Base-by-base conservation (phyloP, 2,113 vertebrate genomes). In the Phodopus roborovskii region DNA sequence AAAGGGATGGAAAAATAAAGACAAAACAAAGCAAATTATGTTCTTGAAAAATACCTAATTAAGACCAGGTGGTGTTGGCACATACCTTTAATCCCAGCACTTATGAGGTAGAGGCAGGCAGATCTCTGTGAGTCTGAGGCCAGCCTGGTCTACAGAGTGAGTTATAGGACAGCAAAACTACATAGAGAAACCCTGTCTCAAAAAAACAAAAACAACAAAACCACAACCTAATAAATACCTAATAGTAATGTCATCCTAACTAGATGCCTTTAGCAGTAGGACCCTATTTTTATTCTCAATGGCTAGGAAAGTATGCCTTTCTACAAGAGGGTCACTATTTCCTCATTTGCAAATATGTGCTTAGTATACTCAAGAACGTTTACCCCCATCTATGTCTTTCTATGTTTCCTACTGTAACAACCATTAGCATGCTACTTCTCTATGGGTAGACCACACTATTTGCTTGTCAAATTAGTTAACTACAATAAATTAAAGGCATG, bases 381-480 rank as follows among this genome's bases (percentile, higher is more conserved):
- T 50, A 71, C 42, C 17, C 13, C 71, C 78, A 30, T 71, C 56
- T 94, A 1, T 10, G 83, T 53, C 17, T 74, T 78, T 92, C 53
- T 90, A 36, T 22, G 4, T 56, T 1, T 56, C 45, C 45, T 42
- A 0, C 70, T 60, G 13, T 42, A 20, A 77, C 36, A 96, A 70
- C 45, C 73, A 70, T 16, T 24, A 7, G 78, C 45, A 81, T 39
- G 28, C 19, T 68, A 19, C 5, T 74, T 89, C 42, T 90, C 11
- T 8, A 28, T 88, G 2, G 10, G 20, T 79, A 70, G 11, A 20
- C 8, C 7, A 66, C 36, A 68, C 78, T 8, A 8, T 58, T 95
- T 90, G 9, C 87, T 86, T 79, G 3, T 79, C 68, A 94, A 58
- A 88, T 89, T 66, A 88, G 74, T 90, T 75, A 88, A 53, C n/a